phyloP scores from a whole-genome alignment of 2,888 invertebrate genomes.

The Notocelia uddmanniana region DNA sequence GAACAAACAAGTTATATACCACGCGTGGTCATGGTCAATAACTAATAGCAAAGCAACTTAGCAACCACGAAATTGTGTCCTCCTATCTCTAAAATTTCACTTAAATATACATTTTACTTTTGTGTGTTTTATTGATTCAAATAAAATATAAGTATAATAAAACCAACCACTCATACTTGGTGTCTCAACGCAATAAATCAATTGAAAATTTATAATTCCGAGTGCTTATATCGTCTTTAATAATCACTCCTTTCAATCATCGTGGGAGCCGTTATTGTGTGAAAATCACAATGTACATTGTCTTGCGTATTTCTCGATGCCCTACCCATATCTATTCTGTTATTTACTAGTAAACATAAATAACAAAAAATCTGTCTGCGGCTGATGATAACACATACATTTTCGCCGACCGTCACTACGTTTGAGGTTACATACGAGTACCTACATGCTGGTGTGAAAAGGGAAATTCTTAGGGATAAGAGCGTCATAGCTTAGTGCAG shows the following conservation, averaged over 20 bases:
- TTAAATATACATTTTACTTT: no score
- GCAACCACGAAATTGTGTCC: no score
- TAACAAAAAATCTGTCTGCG: constrained; percentile 15
- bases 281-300: constrained; percentile 31
- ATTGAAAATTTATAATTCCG: not conserved
- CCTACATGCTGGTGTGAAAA: no score
- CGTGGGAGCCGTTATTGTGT: constrained; percentile 28
- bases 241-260: constrained; percentile 1
- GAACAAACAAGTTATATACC: no score
- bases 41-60: no score
- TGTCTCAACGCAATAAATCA: not conserved
- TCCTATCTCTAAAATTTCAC: no score
- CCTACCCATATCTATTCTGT: not conserved
- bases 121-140: no score
- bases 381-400: not conserved
- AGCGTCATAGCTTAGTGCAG: not conserved
- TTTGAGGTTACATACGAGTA: no score
- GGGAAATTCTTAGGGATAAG: not conserved
- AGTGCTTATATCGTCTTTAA: constrained; percentile 13
- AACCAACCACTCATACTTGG: no score
- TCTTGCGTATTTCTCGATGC: not conserved
- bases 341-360: constrained; percentile 7
- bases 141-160: no score
- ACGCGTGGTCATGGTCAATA: no score
- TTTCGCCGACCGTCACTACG: no score